These are phyloP conservation scores for Sebastes ruberrimus DNA, from an alignment of 2,797 vertebrate genomes.

Conservation along the genomic window DNA sequence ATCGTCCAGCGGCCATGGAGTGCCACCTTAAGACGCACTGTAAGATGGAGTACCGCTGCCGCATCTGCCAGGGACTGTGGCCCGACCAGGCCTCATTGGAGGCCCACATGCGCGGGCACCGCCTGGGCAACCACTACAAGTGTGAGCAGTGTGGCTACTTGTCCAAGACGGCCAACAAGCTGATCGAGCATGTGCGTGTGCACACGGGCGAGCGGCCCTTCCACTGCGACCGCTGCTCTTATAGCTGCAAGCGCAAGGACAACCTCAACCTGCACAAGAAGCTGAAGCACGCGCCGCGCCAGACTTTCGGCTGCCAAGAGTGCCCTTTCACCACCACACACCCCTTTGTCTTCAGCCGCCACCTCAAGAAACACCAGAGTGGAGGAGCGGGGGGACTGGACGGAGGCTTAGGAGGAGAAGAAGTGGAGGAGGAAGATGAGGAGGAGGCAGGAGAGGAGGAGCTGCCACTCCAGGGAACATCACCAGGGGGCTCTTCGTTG, in stretches of 20 bases:
- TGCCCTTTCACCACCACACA: constrained; percentile 99
- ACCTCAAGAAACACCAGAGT: constrained; percentile 96
- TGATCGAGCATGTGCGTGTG: constrained; percentile 98
- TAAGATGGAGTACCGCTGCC: constrained; percentile 99
- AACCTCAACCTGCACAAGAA: constrained; percentile 99
- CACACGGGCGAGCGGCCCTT: constrained; percentile 99
- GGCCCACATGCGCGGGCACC: constrained; percentile 96
- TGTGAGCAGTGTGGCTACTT: constrained; percentile 99
- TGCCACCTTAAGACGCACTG: constrained; percentile 99
- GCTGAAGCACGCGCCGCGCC: constrained; percentile 98
- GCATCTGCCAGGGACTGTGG: constrained; percentile 98
- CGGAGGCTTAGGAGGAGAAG: constrained; percentile 50
- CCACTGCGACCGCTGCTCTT: constrained; percentile 99
- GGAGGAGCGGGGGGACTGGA: constrained; percentile 57
- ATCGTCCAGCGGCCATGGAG: constrained; percentile 97
- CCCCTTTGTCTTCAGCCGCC: constrained; percentile 98
- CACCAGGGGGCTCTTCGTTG: constrained; percentile 45
- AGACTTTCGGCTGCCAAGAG: constrained; percentile 94
- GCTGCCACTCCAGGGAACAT: constrained; percentile 77
- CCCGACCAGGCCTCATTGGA: constrained; percentile 97
- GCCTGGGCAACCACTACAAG: constrained; percentile 99
- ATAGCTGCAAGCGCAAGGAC: constrained; percentile 99
- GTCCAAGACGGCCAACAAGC: constrained; percentile 99
- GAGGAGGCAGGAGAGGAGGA: constrained; percentile 74
- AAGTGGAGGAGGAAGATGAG: constrained; percentile 28